Base-by-base conservation (phyloP, 53 echinoderm and acorn worm species). In the Actinopyga echinites region DNA sequence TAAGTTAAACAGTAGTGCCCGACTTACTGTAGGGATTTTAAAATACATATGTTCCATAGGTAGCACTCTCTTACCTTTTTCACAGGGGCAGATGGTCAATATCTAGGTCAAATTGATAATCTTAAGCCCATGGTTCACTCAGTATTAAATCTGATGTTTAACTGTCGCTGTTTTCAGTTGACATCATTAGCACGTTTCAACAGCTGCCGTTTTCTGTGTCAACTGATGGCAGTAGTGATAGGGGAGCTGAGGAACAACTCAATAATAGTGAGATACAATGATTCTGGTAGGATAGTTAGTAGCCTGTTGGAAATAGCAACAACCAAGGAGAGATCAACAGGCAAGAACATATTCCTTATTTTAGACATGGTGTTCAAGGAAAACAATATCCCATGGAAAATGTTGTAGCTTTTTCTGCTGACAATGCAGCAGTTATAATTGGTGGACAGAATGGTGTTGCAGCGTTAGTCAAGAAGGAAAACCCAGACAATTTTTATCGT, bases 371-470 rank as follows among this genome's bases (percentile, higher is more conserved):
- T 36, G 25, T 55, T 87, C 34, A 57, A 10, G 55, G 65, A 69
- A 36, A 57, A 69, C 61, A 56, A 67, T 34, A 87, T 87, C 43
- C 87, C 82, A 69, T 82, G 87, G 82, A 87, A 82, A 87, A 87
- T 59, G 74, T 15, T 23, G 82, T 87, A 42, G 80, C 82, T 45
- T 87, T 87, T 52, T 69, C 59, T 57, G 75, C 83, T 49, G 88
- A 88, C 88, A 83, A 74, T 64, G 88, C 88, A 31, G 62, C 88
- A 52, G 83, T 88, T 32, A 88, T 88, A 75, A 40, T 87, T 61
- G 87, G 87, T 5, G 30, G 58, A 30, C n/a, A 33, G 49, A 74
- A 88, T 57, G 83, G 88, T 45, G 83, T 88, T 20, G 83, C 88
- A 61, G 83, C 88, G 23, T 83, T 61, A 59, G 82, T 87, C 4